Percentiles rank a stretch among this genome's conserved stretches.
Conservation (phyloP, 2,797 vertebrate genomes). For the Ctenochaetus hawaiiensis region DNA sequence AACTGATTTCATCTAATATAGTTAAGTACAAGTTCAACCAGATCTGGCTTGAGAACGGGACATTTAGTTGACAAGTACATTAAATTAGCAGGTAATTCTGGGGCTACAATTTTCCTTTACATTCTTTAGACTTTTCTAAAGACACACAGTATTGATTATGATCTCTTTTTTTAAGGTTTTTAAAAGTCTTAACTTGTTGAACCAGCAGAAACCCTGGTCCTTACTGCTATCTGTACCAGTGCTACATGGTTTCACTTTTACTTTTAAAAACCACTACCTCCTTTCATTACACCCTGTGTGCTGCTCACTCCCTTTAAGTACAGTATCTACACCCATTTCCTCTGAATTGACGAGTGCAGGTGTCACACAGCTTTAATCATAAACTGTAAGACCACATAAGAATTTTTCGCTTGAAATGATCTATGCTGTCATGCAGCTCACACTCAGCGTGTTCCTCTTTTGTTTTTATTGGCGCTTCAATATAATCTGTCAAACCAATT, state of each 20-base stretch:
- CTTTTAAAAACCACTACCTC: constrained; percentile 6
- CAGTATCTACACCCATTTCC: background rate
- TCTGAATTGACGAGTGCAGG: background rate
- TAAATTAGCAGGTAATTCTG: too few species aligned
- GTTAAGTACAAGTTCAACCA: too few species aligned
- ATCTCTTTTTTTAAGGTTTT: too few species aligned
- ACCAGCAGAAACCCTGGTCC: too few species aligned
- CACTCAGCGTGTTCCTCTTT: background rate
- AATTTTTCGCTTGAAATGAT: background rate
- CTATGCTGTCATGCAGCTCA: background rate
- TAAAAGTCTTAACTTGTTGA: too few species aligned
- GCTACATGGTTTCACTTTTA: constrained; percentile 33
- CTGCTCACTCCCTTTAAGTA: background rate
- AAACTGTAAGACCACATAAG: background rate
- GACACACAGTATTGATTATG: too few species aligned
- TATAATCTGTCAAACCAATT: background rate
- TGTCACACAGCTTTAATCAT: background rate
- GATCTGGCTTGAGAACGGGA: too few species aligned
- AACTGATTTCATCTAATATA: too few species aligned
- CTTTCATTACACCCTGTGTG: constrained; percentile 11
- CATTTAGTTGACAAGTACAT: too few species aligned
- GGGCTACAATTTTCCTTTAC: too few species aligned
- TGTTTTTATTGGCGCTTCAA: background rate
- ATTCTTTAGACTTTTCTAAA: too few species aligned
- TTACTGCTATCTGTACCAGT: background rate